Evolutionary conservation across 2,797 vertebrate species (phyloP).

Genomic region (Dryobates pubescens): DNA sequence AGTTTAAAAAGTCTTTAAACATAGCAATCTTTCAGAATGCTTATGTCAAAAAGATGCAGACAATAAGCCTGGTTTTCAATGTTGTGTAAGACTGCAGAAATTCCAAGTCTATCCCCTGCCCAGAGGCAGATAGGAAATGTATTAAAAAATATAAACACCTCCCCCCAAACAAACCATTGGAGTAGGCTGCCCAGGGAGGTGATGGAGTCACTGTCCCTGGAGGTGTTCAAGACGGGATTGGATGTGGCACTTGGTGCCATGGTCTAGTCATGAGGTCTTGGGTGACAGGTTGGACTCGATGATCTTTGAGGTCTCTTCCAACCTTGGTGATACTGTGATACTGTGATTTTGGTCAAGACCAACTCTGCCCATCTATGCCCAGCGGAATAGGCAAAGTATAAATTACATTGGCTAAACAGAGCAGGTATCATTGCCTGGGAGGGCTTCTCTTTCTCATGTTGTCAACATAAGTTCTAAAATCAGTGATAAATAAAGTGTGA

Average conservation of each 20-base stretch:
- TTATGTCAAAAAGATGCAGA: not conserved
- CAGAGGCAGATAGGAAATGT: not conserved
- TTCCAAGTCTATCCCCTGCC: not conserved
- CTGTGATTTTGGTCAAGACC: not conserved
- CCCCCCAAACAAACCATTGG: no score
- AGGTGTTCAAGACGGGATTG: no score
- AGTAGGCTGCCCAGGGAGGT: no score
- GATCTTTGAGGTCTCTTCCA: no score
- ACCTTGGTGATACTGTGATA: no score
- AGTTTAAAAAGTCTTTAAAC: not conserved
- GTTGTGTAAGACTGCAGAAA: not conserved
- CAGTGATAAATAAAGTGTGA: slow-evolving; percentile 16
- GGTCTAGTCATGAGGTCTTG: no score
- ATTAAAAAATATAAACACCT: no score
- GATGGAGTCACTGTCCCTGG: no score
- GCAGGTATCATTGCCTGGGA: not conserved
- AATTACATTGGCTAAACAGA: not conserved
- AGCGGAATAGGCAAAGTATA: not conserved
- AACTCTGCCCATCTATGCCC: not conserved
- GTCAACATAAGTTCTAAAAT: not conserved
- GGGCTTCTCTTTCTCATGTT: not conserved
- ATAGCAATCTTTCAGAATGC: not conserved
- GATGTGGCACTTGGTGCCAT: no score
- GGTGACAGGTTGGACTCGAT: no score
- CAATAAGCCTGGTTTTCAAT: not conserved